Percentiles rank a stretch among this genome's conserved stretches.
Conservation (phyloP, 30 jellyfish, hydroid and myxozoan species). For the Pseudorhiza aurosa region DNA sequence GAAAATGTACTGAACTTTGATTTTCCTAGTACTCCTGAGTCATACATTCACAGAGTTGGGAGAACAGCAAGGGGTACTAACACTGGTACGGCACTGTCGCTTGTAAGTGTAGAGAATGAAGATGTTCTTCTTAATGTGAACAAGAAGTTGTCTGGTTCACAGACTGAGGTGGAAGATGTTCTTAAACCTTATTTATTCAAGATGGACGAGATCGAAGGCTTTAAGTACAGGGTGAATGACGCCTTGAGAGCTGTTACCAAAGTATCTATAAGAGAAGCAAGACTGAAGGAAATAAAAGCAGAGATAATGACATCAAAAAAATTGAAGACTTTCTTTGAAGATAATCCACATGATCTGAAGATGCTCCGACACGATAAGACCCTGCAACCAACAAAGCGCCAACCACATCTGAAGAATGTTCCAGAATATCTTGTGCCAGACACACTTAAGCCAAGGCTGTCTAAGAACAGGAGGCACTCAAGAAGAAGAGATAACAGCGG, state of each 20-base stretch:
- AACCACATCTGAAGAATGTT: slow-evolving; percentile 91
- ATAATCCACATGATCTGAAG: slow-evolving; percentile 91
- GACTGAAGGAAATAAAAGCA: slow-evolving; percentile 90
- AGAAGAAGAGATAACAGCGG: slow-evolving; percentile 15
- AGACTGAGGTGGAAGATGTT: slow-evolving; percentile 38
- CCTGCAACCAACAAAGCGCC: slow-evolving; percentile 72
- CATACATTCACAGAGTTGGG: slow-evolving; percentile 95
- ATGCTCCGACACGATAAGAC: slow-evolving; percentile 92
- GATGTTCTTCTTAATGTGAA: slow-evolving; percentile 41
- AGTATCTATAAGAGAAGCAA: slow-evolving; percentile 87
- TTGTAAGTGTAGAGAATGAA: slow-evolving; percentile 75
- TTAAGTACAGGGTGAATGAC: slow-evolving; percentile 94
- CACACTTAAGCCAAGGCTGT: slow-evolving; percentile 66
- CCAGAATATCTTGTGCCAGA: slow-evolving; percentile 96
- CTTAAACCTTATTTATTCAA: slow-evolving; percentile 90
- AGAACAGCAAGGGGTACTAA: slow-evolving; percentile 97
- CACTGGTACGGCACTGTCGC: slow-evolving; percentile 91
- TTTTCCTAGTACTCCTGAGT: slow-evolving; percentile 82
- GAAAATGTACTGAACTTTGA: slow-evolving; percentile 96
- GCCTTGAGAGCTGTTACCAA: slow-evolving; percentile 85
- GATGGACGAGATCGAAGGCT: slow-evolving; percentile 95
- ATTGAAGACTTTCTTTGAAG: slow-evolving; percentile 86
- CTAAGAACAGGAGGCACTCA: slow-evolving; percentile 60
- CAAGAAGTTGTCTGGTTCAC: slow-evolving; percentile 43
- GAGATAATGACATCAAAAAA: slow-evolving; percentile 85